Base-by-base conservation (phyloP, 1,140 invertebrate genomes). In the Diachasmimorpha longicaudata region DNA sequence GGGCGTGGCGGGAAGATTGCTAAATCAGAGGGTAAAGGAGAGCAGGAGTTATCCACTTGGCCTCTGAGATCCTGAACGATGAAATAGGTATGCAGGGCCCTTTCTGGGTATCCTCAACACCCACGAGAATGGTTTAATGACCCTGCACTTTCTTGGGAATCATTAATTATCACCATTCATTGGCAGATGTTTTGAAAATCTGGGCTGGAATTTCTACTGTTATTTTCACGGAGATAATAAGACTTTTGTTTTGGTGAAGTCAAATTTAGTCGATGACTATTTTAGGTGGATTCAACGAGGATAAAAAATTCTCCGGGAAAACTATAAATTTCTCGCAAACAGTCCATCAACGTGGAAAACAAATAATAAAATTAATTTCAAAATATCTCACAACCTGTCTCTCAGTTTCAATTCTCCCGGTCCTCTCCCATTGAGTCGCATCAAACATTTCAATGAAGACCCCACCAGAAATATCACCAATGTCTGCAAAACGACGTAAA, bases 1-100 rank as follows among this genome's bases (percentile, higher is more conserved):
- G 84, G 86, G 86, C 86, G 87, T 86, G 86, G 85, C 82, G 81
- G 79, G 77, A 84, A 87, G 86, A 87, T 89, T 87, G 86, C 86
- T 85, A 88, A 88, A 88, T 87, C 83, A 85, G 86, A 83, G 83
- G 74, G 16, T 36, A 42, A 58, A 58, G 55, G 25, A 23, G 14
- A 19, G 42, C 42, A 25, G 39, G 21, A 66, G 31, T 19, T 52
- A 72, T 23, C 19, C 58, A 66, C 10, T 52, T 63, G 48, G 16
- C 16, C 25, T 48, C 31, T 9, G 31, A 68, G 36, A 25, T 36
- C 25, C 14, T 13, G 25, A 68, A 39, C 25, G 16, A 16, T 68
- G 31, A 68, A 70, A 70, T 70, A 14, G 37, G 16, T 70, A 70
- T 48, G 37, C 5, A n/a, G 16, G 68, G 16, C 44, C 23, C n/a